Percentiles rank a stretch among this genome's conserved stretches.
Conservation (phyloP, 2,888 invertebrate genomes). For the Prostheceraeus crozeri region DNA sequence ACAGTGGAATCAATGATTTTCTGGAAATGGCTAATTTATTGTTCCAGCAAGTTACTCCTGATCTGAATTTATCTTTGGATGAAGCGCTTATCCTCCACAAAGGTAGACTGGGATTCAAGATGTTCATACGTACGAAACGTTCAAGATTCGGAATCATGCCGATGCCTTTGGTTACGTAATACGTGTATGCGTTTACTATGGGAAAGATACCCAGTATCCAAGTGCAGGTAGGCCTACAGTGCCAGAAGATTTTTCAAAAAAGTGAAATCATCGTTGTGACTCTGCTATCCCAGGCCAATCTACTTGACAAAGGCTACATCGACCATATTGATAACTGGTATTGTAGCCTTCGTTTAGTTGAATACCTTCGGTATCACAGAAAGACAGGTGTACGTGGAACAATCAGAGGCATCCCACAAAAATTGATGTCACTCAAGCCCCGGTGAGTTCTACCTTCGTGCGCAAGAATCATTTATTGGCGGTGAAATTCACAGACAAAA, state of each 20-base stretch:
- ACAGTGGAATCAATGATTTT: slow-evolving; percentile 17
- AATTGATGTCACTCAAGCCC: slow-evolving; percentile 22
- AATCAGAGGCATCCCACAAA: slow-evolving; percentile 28
- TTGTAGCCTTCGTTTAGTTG: slow-evolving; percentile 24
- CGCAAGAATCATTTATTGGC: too few relatives aligned
- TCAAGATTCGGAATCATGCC: neutral
- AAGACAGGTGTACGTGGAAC: slow-evolving; percentile 28
- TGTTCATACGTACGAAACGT: neutral
- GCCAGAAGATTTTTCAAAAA: slow-evolving; percentile 23
- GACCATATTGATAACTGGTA: slow-evolving; percentile 26
- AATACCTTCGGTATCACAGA: slow-evolving; percentile 18
- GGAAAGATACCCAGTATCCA: slow-evolving; percentile 20
- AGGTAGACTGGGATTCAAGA: slow-evolving; percentile 13
- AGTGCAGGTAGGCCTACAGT: slow-evolving; percentile 9
- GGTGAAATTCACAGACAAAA: too few relatives aligned
- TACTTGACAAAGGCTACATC: slow-evolving; percentile 27
- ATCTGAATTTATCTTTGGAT: slow-evolving; percentile 16
- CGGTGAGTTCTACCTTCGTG: slow-evolving; percentile 22
- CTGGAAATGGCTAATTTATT: slow-evolving; percentile 13
- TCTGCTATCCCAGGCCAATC: slow-evolving; percentile 16
- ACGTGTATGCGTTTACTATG: slow-evolving; percentile 15
- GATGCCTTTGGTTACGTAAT: neutral
- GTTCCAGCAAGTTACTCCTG: slow-evolving; percentile 17
- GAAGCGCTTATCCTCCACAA: slow-evolving; percentile 22
- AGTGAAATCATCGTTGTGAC: slow-evolving; percentile 25